Percentiles rank a stretch among this genome's conserved stretches.
These are phyloP conservation scores for Malacosoma neustria DNA, from an alignment of 2,888 invertebrate genomes.

Conservation along the genomic window DNA sequence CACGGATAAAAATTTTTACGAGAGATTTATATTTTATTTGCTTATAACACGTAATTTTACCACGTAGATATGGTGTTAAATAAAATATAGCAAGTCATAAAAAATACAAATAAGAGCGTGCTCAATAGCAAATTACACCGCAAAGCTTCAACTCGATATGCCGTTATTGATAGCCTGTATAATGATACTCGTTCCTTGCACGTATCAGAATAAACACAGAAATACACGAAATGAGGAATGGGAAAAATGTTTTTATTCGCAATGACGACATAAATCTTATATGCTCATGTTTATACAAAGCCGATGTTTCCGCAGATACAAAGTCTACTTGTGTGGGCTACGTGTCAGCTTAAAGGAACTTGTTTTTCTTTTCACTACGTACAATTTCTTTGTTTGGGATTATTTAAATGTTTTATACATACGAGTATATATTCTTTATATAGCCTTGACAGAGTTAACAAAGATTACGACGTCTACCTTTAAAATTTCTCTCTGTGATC, in stretches of 20 bases:
- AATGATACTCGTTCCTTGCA: slow-evolving; percentile 27
- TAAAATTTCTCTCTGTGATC: too few relatives aligned
- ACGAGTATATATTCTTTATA: too few relatives aligned
- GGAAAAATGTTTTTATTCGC: slow-evolving; percentile 24
- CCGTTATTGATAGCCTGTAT: slow-evolving; percentile 32
- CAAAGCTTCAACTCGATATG: slow-evolving; percentile 22
- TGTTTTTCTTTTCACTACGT: slow-evolving; percentile 3
- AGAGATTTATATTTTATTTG: too few relatives aligned
- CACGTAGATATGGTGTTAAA: too few relatives aligned
- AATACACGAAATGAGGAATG: slow-evolving; percentile 16
- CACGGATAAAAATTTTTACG: too few relatives aligned
- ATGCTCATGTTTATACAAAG: slow-evolving; percentile 11
- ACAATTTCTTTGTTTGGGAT: neutral
- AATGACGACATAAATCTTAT: slow-evolving; percentile 12
- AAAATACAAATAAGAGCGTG: slow-evolving; percentile 10
- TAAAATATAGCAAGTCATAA: neutral
- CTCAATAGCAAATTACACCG: slow-evolving; percentile 24
- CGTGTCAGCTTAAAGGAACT: slow-evolving; percentile 4
- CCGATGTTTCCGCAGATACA: slow-evolving; percentile 1
- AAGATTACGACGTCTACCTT: too few relatives aligned
- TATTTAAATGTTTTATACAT: too few relatives aligned
- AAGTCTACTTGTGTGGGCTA: neutral
- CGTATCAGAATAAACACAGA: slow-evolving; percentile 17
- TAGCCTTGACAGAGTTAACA: too few relatives aligned
- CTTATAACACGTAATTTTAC: too few relatives aligned